Conservation (phyloP, 2,113 vertebrate genomes). For the Pteruthius melanotis region DNA sequence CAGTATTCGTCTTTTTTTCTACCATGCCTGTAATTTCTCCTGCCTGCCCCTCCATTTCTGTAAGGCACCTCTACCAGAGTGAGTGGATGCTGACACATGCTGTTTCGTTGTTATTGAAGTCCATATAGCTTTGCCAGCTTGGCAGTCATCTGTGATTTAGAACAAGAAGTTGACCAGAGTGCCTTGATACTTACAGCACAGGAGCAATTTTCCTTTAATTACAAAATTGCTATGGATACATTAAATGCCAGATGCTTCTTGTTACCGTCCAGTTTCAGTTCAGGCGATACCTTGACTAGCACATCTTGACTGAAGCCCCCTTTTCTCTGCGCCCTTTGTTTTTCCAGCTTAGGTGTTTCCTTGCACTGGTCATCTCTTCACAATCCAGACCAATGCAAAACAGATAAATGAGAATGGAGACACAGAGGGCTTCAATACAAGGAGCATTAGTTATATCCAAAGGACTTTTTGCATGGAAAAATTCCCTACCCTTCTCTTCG, state of each 20-base stretch:
- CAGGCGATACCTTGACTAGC: background rate
- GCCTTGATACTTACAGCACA: constrained; percentile 21
- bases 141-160: background rate
- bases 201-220: constrained; percentile 40
- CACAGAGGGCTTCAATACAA: background rate
- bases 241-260: constrained; percentile 36
- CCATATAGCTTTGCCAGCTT: constrained; percentile 5
- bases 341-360: background rate
- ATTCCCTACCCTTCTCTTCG: background rate
- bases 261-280: constrained; percentile 29
- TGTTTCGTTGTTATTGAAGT: constrained; percentile 10
- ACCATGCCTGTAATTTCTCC: background rate
- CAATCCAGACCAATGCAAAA: background rate
- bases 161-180: background rate
- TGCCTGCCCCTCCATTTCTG: background rate
- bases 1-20: background rate
- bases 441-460: background rate
- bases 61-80: background rate
- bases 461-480: background rate
- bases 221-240: background rate
- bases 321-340: background rate
- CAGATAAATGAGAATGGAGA: background rate
- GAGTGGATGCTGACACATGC: background rate
- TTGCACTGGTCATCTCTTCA: background rate
- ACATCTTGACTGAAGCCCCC: background rate